Conservation (phyloP, 2,113 vertebrate genomes). For the Sphaerodactylus townsendi region DNA sequence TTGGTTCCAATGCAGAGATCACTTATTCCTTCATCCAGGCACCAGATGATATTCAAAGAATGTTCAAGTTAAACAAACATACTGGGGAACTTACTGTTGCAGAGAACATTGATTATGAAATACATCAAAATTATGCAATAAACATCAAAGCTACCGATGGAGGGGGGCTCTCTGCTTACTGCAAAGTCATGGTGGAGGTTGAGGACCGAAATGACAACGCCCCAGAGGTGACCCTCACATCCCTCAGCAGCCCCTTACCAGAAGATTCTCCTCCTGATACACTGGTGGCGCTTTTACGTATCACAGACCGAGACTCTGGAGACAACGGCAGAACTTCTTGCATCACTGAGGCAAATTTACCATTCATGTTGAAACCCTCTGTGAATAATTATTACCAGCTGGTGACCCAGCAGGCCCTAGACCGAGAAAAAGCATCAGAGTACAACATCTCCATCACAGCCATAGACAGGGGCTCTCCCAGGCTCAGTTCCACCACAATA, state of each 20-base stretch:
- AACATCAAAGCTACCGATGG: constrained; percentile 59
- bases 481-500: constrained; percentile 47
- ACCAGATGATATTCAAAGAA: constrained; percentile 25
- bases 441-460: constrained; percentile 68
- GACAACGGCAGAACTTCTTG: constrained; percentile 73
- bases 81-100: constrained; percentile 57
- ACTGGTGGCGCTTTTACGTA: constrained; percentile 70
- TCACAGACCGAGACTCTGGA: constrained; percentile 69
- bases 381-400: constrained; percentile 74
- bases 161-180: constrained; percentile 25
- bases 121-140: constrained; percentile 35
- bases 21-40: constrained; percentile 47
- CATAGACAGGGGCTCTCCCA: constrained; percentile 61
- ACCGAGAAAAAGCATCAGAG: constrained; percentile 65
- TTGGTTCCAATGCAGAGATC: constrained; percentile 56
- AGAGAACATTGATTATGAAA: constrained; percentile 64
- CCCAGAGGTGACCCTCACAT: constrained; percentile 81
- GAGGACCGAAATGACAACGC: constrained; percentile 78
- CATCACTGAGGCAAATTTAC: constrained; percentile 41
- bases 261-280: constrained; percentile 56
- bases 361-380: constrained; percentile 63
- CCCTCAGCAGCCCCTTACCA: constrained; percentile 71
- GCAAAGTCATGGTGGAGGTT: constrained; percentile 67
- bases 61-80: constrained; percentile 58
- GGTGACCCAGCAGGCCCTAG: constrained; percentile 60